Evolutionary conservation across 1,140 invertebrate species (phyloP), one percentile per base, ranked within the genome.

Genomic region (Ceratina japonica): DNA sequence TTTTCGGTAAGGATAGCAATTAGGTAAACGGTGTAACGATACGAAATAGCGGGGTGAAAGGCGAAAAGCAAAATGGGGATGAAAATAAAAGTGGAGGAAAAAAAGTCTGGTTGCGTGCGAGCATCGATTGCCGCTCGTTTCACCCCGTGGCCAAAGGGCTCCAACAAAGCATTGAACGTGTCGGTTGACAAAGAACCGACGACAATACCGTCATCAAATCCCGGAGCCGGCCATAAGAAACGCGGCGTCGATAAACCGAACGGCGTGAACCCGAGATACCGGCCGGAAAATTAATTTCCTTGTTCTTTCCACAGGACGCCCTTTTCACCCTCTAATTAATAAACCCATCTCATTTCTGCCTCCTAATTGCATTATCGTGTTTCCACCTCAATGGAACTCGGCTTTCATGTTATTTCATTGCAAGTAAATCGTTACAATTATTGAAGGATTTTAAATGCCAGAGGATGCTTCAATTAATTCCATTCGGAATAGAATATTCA

Each of bases 201-300:
- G 16, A 69, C 24, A 69, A 69, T 54, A 69, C 24, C 66, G 24
- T 31, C 51, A 31, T 69, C 24, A 20, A 69, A 31, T 56, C 51
- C 16, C 49, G 16, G 16, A 1, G 16, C 24, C 3, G 24, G 16
- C 18, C 51, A n/a, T 31, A 56, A 56, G 66, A 31, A 56, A 20
- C 66, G 49, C 20, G 51, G 18, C 16, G 24, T 54, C n/a, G 66
- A 69, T 56, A 56, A 69, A 69, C 44, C 7, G 16, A 10, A 2
- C n/a, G 18, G 18, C 18, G 59, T 31, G 24, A 62, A 62, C 12
- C 27, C 59, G 59, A 62, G 37, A 62, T 15, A 16, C 59, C 7
- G 18, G 18, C 18, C 66, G 66, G 51, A 31, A 69, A 69, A 69
- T 69, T 69, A 69, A 56, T 56, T 56, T 56, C 13, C 51, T n/a